A percentile compares a stretch with the other conserved stretches of the same genome.
Evolutionary conservation across 1,140 invertebrate genomes (phyloP).

Genomic region (Magallana ariakensis): DNA sequence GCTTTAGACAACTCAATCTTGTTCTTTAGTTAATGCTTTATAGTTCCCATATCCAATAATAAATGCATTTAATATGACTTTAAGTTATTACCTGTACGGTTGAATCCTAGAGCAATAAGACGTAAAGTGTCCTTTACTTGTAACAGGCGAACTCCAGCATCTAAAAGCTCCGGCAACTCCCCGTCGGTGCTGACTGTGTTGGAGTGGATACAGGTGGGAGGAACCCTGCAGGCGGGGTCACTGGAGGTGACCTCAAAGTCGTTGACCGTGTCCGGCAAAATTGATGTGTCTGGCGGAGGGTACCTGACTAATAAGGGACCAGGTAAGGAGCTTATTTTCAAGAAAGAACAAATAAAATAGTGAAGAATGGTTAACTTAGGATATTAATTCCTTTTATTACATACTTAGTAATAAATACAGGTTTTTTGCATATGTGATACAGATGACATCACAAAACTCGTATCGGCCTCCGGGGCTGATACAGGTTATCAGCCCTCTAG

Average conservation of each 20-base stretch:
- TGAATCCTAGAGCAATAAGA: no score
- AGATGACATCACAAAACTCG: no score
- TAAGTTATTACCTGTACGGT: no score
- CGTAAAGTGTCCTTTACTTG: no score
- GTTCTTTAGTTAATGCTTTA: no score
- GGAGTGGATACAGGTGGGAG: conserved; percentile 52
- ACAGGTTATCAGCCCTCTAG: no score
- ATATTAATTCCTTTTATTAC: background rate
- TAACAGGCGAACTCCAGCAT: conserved; percentile 31
- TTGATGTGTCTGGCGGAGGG: conserved; percentile 65
- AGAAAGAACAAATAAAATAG: background rate
- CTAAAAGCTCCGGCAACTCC: conserved; percentile 41
- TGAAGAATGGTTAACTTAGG: background rate
- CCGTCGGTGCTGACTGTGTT: background rate
- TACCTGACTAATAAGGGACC: conserved; percentile 62
- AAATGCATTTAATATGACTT: no score
- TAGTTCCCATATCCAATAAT: no score
- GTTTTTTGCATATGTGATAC: no score
- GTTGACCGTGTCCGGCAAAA: conserved; percentile 57
- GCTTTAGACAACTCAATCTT: no score
- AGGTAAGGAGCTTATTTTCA: conserved; percentile 52
- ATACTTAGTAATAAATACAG: no score
- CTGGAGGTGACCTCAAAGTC: conserved; percentile 54
- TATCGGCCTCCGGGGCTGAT: no score
- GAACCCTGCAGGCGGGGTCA: conserved; percentile 64